Percentiles rank a stretch among this genome's conserved stretches.
These are phyloP conservation scores for Drosophila carrolli DNA, from an alignment of 1,140 invertebrate genomes.

Conservation along the genomic window DNA sequence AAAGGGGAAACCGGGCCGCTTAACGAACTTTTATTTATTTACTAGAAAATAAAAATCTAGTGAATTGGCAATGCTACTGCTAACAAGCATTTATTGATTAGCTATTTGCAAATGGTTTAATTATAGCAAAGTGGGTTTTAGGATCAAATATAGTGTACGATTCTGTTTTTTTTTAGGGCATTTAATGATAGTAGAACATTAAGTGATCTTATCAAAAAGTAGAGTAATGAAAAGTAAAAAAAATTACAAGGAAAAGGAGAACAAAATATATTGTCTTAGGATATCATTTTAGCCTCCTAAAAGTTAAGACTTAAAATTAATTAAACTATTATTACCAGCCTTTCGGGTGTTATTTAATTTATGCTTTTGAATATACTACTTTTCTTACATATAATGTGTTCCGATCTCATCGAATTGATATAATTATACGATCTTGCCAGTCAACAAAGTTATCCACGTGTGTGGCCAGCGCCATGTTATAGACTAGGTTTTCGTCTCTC, in stretches of 20 bases:
- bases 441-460: slow-evolving; percentile 23
- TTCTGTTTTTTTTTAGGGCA: not conserved
- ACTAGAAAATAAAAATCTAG: not conserved
- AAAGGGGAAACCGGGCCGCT: not conserved
- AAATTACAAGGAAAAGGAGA: too few species aligned
- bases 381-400: not conserved
- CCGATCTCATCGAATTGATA: not conserved
- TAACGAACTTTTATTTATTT: not conserved
- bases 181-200: not conserved
- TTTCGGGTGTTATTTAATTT: too few species aligned
- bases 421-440: not conserved
- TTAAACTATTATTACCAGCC: too few species aligned
- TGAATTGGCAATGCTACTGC: not conserved
- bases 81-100: slow-evolving; percentile 1
- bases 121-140: not conserved
- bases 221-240: too few species aligned
- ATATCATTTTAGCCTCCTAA: too few species aligned
- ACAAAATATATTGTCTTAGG: too few species aligned
- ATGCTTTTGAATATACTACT: too few species aligned
- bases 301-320: too few species aligned
- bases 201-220: too few species aligned
- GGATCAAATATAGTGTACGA: not conserved
- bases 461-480: slow-evolving; percentile 51
- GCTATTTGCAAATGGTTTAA: not conserved
- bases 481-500: slow-evolving; percentile 14